These are phyloP conservation scores for Onychostoma macrolepis DNA, from an alignment of 2,113 vertebrate genomes.

Conservation along the genomic window DNA sequence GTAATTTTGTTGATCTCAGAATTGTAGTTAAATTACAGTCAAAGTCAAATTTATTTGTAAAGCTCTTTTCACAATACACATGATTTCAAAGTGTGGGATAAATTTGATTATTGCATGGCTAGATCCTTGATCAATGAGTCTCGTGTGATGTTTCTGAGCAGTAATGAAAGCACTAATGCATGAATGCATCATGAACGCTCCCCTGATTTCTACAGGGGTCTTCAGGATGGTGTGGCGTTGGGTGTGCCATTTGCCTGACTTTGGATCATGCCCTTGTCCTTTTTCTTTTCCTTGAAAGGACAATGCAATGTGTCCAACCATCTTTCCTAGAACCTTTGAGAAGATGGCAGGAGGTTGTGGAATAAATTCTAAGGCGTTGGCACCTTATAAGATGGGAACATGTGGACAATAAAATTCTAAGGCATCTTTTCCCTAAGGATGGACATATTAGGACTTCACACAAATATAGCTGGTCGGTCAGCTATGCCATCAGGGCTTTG, in stretches of 20 bases:
- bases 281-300: background rate
- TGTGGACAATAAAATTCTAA: constrained; percentile 7
- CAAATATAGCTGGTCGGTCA: constrained; percentile 22
- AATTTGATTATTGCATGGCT: too few relatives aligned
- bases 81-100: background rate
- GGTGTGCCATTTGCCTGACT: background rate
- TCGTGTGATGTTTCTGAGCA: background rate
- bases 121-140: too few relatives aligned
- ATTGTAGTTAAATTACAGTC: too few relatives aligned
- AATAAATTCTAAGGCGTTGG: background rate
- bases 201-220: too few relatives aligned
- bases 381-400: background rate
- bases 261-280: background rate
- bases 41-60: too few relatives aligned
- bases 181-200: too few relatives aligned
- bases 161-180: background rate
- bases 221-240: background rate
- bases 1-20: too few relatives aligned
- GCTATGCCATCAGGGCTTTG: constrained; percentile 15
- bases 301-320: background rate
- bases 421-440: background rate
- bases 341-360: constrained; percentile 4
- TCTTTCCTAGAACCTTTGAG: background rate
- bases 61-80: too few relatives aligned
- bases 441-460: constrained; percentile 21